Evolutionary conservation across 2,888 invertebrate genomes (phyloP), one percentile per base, ranked within the genome.

Genomic region (Ichneumoninae sp.): DNA sequence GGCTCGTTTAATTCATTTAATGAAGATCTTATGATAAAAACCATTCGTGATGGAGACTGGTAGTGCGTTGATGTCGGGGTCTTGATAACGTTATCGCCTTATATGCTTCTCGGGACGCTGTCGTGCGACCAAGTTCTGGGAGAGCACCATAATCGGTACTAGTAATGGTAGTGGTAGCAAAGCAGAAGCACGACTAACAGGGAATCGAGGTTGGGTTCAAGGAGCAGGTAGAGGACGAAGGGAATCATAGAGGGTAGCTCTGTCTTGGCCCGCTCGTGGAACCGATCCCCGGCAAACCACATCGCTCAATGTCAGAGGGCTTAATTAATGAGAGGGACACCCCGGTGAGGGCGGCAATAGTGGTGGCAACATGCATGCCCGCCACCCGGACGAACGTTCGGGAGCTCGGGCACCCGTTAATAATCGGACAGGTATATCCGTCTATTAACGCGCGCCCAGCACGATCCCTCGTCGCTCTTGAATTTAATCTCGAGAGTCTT

Each of bases 301-400:
- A 88, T 87, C 88, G 86, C 81, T 88, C 87, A 88, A 86, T 83
- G 88, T 88, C 87, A 87, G 62, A 81, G 72, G 75, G 81, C 85
- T 86, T 88, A 87, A 87, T 88, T 88, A 88, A 88, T 87, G 86
- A 86, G 87, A 85, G 77, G 81, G 86, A 86, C 79, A 86, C 71
- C 75, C 81, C 74, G 82, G 72, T 76, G 86, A 82, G 80, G 84
- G 70, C 70, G 69, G 82, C 82, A 75, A 75, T 84, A 78, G 69
- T 52, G 68, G 26, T 62, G 68, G 76, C 33, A 72, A 52, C 69
- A 60, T 71, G 77, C 80, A 83, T 85, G 75, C 75, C 65, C 65
- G 74, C 65, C 74, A 79, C 74, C 65, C 50, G 65, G 70, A 70
- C 65, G 74, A 66, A 71, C 79, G 77, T 70, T 66, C 66, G 77